Evolutionary conservation across 2,797 vertebrate species (phyloP).

Genomic region (Phataginus tetradactyla): DNA sequence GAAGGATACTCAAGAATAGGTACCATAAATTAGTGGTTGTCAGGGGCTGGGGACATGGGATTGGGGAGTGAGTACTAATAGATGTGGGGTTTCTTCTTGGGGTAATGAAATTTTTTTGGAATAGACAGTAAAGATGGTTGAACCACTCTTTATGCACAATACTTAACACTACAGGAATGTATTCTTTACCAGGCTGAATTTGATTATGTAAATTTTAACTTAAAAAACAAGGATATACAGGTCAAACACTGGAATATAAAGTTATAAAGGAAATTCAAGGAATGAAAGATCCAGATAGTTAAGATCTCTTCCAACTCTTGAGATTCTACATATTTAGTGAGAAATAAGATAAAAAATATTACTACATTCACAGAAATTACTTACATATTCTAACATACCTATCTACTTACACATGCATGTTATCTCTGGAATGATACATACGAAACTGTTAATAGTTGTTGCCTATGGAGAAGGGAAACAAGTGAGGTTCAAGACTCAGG

Average conservation of each 20-base stretch:
- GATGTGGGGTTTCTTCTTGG: background rate
- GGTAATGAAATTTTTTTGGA: background rate
- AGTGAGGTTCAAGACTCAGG: background rate
- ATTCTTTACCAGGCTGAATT: background rate
- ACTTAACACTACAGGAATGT: background rate
- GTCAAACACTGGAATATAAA: conserved; percentile 13
- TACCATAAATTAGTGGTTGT: background rate
- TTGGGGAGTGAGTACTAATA: background rate
- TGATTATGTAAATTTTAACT: background rate
- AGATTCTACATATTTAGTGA: background rate
- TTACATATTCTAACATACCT: background rate
- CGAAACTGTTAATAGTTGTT: background rate
- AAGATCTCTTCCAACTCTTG: conserved; percentile 23
- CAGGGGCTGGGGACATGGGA: background rate
- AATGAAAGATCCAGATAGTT: background rate
- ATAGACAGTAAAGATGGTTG: background rate
- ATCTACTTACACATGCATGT: background rate
- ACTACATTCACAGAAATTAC: background rate
- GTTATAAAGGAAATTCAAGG: conserved; percentile 20
- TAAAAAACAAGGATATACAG: background rate
- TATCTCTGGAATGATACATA: background rate
- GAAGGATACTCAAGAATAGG: background rate
- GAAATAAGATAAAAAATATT: background rate
- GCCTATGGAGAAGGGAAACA: conserved; percentile 20
- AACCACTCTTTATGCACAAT: background rate